Percentiles rank a stretch among this genome's conserved stretches.
phyloP scores from a whole-genome alignment of 2,113 vertebrate genomes.

The Pseudorasbora parva region DNA sequence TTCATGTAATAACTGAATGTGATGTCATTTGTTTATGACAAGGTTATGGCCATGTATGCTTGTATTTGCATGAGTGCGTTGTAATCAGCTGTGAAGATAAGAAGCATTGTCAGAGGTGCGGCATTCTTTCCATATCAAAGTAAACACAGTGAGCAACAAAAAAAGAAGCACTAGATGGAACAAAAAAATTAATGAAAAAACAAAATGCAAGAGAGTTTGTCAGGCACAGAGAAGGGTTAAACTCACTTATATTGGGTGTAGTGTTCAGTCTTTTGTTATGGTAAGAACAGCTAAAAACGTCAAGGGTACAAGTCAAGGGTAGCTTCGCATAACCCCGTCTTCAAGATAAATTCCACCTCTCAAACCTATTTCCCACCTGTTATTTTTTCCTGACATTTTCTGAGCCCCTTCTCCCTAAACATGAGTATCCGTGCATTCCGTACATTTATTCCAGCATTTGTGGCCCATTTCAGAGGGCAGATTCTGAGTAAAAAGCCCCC shows the following conservation, averaged over 20 bases:
- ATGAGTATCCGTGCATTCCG: no score
- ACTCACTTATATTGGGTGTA: not conserved
- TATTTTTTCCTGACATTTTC: slow-evolving; percentile 31
- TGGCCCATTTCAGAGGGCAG: slow-evolving; percentile 71
- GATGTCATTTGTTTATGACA: not conserved
- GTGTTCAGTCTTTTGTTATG: not conserved
- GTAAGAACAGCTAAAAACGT: not conserved
- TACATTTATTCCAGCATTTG: not conserved
- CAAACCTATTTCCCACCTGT: not conserved
- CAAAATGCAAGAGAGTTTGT: slow-evolving; percentile 52
- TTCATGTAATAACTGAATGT: slow-evolving; percentile 5
- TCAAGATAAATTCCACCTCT: not conserved
- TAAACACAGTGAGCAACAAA: slow-evolving; percentile 47
- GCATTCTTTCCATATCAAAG: slow-evolving; percentile 48
- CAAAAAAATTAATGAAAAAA: not conserved
- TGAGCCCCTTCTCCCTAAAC: not conserved
- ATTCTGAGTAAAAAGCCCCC: slow-evolving; percentile 84
- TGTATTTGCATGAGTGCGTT: slow-evolving; percentile 32
- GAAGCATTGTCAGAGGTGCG: slow-evolving; percentile 39
- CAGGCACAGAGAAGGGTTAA: slow-evolving; percentile 39
- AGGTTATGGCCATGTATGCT: slow-evolving; percentile 12
- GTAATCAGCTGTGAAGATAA: slow-evolving; percentile 10
- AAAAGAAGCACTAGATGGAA: slow-evolving; percentile 5
- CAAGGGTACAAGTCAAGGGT: not conserved
- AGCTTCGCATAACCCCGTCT: not conserved